These are phyloP conservation scores for Drosophila mayaguana DNA, from an alignment of 2,888 invertebrate genomes.

Conservation along the genomic window DNA sequence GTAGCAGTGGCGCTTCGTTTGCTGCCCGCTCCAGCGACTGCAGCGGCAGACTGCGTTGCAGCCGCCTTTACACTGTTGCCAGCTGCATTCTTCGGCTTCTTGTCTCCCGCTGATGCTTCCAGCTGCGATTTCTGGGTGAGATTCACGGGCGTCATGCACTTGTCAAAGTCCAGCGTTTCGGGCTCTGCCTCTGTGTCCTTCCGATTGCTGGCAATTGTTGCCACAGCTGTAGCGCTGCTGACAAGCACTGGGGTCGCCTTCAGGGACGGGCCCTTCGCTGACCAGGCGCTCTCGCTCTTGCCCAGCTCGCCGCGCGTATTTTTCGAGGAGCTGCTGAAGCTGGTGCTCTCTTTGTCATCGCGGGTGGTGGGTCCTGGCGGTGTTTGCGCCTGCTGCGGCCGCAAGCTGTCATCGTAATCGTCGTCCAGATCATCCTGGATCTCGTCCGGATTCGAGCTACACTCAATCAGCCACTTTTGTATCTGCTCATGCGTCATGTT, in stretches of 20 bases:
- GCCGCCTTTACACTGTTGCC: conserved; percentile 37
- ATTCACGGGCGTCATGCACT: conserved; percentile 68
- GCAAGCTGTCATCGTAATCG: conserved; percentile 83
- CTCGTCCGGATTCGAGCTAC: conserved; percentile 86
- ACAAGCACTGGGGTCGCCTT: conserved; percentile 84
- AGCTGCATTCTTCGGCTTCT: conserved; percentile 41
- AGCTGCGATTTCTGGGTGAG: conserved; percentile 68
- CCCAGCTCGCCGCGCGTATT: conserved; percentile 83
- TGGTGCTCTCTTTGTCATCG: conserved; percentile 84
- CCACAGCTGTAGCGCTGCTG: conserved; percentile 55
- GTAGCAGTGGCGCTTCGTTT: conserved; percentile 49
- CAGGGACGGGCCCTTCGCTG: conserved; percentile 84
- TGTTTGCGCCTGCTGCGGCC: conserved; percentile 82
- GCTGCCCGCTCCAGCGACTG: conserved; percentile 11
- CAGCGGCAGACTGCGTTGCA: conserved; percentile 24
- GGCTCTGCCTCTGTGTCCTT: conserved; percentile 38
- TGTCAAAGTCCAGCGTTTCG: conserved; percentile 63
- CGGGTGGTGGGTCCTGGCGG: conserved; percentile 82
- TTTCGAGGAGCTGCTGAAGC: conserved; percentile 83
- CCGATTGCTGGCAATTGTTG: conserved; percentile 36
- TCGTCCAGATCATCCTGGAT: conserved; percentile 85
- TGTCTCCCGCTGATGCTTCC: conserved; percentile 19
- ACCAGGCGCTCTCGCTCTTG: conserved; percentile 84
- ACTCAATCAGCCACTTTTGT: conserved; percentile 88
- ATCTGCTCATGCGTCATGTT: conserved; percentile 90